Conservation (phyloP, 2,113 vertebrate genomes). For the Chionomys nivalis region DNA sequence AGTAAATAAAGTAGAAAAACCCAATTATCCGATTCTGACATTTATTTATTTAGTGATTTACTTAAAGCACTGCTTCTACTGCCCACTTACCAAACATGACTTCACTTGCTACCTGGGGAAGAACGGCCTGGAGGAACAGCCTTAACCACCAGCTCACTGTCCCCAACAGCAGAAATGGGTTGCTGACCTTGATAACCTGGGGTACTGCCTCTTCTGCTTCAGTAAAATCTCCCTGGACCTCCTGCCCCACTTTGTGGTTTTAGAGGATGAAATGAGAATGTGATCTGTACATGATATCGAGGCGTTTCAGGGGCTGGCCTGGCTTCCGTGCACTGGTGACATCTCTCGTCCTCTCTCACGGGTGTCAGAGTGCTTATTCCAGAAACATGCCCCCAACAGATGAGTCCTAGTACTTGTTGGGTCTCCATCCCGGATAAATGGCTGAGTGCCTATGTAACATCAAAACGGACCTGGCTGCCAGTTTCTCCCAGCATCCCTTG, state of each 20-base stretch:
- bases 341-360: neutral
- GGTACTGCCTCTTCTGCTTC: neutral
- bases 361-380: neutral
- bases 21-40: neutral
- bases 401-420: neutral
- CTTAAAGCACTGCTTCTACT: neutral
- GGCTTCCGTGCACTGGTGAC: neutral
- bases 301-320: neutral
- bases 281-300: no score
- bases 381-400: neutral
- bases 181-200: neutral
- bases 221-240: neutral
- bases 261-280: neutral
- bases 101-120: neutral
- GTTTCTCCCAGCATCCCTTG: neutral
- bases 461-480: neutral
- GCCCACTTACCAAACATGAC: neutral
- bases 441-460: neutral
- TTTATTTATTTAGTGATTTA: neutral
- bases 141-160: no score
- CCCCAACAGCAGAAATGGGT: neutral
- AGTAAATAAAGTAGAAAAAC: neutral
- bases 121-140: neutral
- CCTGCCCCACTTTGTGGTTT: neutral
- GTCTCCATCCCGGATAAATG: neutral